phyloP scores from a whole-genome alignment of 2,888 invertebrate species.

The Pemphredon lugubris region DNA sequence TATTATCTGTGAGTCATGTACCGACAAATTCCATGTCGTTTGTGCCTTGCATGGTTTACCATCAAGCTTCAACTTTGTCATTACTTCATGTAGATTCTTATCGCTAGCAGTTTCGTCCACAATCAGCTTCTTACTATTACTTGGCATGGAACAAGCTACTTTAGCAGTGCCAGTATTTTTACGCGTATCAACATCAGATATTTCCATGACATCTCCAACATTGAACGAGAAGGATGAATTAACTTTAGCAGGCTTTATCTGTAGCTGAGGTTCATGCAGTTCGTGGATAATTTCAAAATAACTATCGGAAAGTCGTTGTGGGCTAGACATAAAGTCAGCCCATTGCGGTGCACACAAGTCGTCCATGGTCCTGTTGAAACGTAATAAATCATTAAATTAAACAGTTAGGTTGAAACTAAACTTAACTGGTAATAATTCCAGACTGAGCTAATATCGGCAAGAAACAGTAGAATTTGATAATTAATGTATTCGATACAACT shows the following conservation, averaged over 20 bases:
- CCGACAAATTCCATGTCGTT: slow-evolving; percentile 33
- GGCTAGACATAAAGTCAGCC: slow-evolving; percentile 70
- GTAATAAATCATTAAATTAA: no score
- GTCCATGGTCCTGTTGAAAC: slow-evolving; percentile 52
- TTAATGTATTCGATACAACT: no score
- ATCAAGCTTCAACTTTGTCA: slow-evolving; percentile 56
- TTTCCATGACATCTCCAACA: background rate
- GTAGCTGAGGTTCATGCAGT: slow-evolving; percentile 28
- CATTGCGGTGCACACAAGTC: slow-evolving; percentile 71
- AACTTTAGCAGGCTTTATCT: background rate
- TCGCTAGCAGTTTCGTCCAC: slow-evolving; percentile 54
- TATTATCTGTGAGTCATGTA: slow-evolving; percentile 13
- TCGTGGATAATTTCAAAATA: slow-evolving; percentile 64
- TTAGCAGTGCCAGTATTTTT: slow-evolving; percentile 47
- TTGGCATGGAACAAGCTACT: slow-evolving; percentile 53
- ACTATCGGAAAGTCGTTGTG: slow-evolving; percentile 57
- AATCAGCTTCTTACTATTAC: slow-evolving; percentile 40
- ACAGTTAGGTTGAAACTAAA: no score
- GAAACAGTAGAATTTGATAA: no score
- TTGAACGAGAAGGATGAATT: background rate
- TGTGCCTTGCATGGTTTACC: slow-evolving; percentile 12
- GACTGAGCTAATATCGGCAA: no score
- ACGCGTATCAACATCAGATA: background rate
- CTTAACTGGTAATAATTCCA: no score
- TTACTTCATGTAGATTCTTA: slow-evolving; percentile 60